Evolutionary conservation across 2,888 invertebrate genomes (phyloP), one percentile per base, ranked within the genome.

Genomic region (Galeopsomyia nigrocyanea): DNA sequence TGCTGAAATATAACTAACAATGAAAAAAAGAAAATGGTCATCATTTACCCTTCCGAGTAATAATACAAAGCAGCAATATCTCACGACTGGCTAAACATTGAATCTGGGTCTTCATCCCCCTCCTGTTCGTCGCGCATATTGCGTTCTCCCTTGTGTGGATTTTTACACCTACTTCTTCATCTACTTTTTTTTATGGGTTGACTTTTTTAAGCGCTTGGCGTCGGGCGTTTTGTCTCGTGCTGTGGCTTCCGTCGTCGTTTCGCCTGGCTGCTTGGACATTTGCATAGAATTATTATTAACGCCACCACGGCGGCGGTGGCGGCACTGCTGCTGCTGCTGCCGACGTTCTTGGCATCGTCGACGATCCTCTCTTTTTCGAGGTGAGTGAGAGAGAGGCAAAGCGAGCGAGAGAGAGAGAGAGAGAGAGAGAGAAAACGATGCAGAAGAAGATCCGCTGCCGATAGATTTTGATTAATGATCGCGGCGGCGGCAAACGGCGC

Each of bases 211-310:
- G 72, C 57, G 66, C 62, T 39, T 39, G n/a, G 49, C 73, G 49
- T 60, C 62, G 49, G 21, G 26, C 64, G 46, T 39, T 47, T 50
- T 66, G 39, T 66, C 57, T 39, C 46, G 13, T 22, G 50, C 50
- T 13, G 21, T 22, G 46, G 21, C 22, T 50, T 31, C 58, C 56
- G 61, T 22, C 72, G 70, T 62, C 69, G 70, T 68, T 67, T 63
- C 67, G 69, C 68, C 60, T 49, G 26, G 58, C 64, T 66, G 66
- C 61, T 51, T 19, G 76, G 79, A 80, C 80, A 81, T 81, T 82
- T 83, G 78, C 83, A 83, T 82, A 80, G 82, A 82, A 82, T 83
- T 82, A 82, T 83, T 83, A 82, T 82, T 79, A 80, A 80, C 79
- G 79, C 78, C 68, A 68, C 69, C 75, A 75, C 65, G 3, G 31